Conservation (phyloP, 2,888 invertebrate genomes). For the Drosophila pegasa region DNA sequence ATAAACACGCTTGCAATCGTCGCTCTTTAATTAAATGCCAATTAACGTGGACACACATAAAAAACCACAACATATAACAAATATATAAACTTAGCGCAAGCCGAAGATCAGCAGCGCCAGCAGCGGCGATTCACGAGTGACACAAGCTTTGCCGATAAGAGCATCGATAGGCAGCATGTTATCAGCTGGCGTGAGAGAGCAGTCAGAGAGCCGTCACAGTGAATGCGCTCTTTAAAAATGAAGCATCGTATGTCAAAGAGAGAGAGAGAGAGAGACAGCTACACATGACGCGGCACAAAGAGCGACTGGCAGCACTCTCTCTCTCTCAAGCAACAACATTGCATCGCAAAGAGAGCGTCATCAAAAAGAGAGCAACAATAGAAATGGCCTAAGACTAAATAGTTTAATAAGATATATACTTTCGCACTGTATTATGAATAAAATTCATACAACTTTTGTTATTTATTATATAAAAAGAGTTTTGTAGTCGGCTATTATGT, state of each 20-base stretch:
- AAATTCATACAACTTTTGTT: constrained; percentile 79
- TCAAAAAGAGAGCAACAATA: constrained; percentile 61
- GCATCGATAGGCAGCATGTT: constrained; percentile 59
- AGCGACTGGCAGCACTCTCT: background rate
- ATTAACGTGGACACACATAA: constrained; percentile 64
- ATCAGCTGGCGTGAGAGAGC: constrained; percentile 34
- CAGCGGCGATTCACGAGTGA: constrained; percentile 39
- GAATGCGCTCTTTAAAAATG: background rate
- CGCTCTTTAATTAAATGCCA: constrained; percentile 77
- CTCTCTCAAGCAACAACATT: background rate
- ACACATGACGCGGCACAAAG: constrained; percentile 3
- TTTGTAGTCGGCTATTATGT: constrained; percentile 57
- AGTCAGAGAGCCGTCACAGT: constrained; percentile 9
- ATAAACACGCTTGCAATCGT: constrained; percentile 63
- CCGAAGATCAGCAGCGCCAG: constrained; percentile 50
- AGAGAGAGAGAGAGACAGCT: background rate
- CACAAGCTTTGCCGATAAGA: constrained; percentile 47
- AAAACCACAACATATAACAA: constrained; percentile 14
- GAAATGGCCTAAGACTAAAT: constrained; percentile 69
- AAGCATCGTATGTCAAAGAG: background rate
- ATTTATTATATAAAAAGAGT: constrained; percentile 75
- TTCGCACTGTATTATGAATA: constrained; percentile 81
- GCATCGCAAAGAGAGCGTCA: constrained; percentile 10
- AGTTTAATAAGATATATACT: constrained; percentile 68
- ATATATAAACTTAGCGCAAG: constrained; percentile 17